Conservation (phyloP, 2,888 invertebrate genomes). For the Orgyia antiqua region DNA sequence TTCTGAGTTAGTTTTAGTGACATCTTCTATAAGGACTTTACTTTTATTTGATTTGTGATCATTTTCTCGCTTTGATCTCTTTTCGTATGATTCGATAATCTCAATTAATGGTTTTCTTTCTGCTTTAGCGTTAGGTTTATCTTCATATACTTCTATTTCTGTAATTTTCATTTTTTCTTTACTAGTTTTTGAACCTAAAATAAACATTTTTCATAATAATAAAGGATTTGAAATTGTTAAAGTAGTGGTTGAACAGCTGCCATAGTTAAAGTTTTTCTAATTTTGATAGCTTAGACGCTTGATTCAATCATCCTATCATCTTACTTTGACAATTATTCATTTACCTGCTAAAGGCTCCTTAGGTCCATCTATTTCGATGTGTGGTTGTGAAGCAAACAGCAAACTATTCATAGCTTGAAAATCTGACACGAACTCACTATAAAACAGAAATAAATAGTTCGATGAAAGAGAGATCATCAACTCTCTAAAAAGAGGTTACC, state of each 20-base stretch:
- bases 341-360: too few relatives aligned
- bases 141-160: conserved; percentile 30
- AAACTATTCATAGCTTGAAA: conserved; percentile 46
- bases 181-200: conserved; percentile 27
- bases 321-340: too few relatives aligned
- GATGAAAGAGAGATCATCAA: too few relatives aligned
- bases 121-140: conserved; percentile 20
- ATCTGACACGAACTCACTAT: conserved; percentile 40
- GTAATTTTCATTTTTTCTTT: conserved; percentile 26
- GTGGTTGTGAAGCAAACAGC: conserved; percentile 44
- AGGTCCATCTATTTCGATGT: conserved; percentile 27
- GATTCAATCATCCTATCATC: too few relatives aligned
- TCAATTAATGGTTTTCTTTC: conserved; percentile 52
- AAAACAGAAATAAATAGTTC: conserved; percentile 10
- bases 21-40: conserved; percentile 17
- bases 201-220: too few relatives aligned
- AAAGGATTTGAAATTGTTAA: too few relatives aligned
- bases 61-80: conserved; percentile 17
- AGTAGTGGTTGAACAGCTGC: too few relatives aligned
- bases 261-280: background rate
- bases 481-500: too few relatives aligned
- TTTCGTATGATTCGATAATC: conserved; percentile 41
- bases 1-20: conserved; percentile 17
- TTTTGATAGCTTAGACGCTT: too few relatives aligned
- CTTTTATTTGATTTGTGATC: conserved; percentile 11